Conservation (phyloP, 2,888 invertebrate species). For the Shargacucullia verbasci region DNA sequence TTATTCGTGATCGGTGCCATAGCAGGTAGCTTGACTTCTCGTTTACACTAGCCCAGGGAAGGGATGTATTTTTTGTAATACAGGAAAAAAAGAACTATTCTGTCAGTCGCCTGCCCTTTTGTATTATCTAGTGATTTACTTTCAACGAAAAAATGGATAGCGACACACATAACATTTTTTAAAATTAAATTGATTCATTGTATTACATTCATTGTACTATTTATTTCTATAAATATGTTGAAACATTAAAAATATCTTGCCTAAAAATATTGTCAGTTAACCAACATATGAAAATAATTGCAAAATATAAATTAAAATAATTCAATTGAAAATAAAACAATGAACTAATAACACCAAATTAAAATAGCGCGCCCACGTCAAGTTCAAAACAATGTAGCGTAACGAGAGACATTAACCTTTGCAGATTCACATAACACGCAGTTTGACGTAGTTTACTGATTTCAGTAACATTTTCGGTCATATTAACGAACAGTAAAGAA, state of each 20-base stretch:
- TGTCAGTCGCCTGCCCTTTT: conserved; percentile 44
- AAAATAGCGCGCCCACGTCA: conserved; percentile 35
- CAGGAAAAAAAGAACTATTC: conserved; percentile 26
- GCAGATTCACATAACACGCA: no score
- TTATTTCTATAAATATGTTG: no score
- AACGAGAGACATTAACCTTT: conserved; percentile 17
- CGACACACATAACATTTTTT: conserved; percentile 14
- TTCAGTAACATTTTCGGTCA: no score
- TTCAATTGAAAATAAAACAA: conserved; percentile 27
- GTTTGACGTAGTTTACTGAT: conserved; percentile 25
- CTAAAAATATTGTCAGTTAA: no score
- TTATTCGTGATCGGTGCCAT: conserved; percentile 38
- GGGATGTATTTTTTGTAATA: conserved; percentile 38
- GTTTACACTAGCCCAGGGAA: conserved; percentile 41
- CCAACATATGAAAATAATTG: no score
- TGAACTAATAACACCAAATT: conserved; percentile 22
- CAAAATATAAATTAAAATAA: conserved; percentile 15
- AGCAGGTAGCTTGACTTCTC: conserved; percentile 56
- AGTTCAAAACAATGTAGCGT: conserved; percentile 33
- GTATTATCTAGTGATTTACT: conserved; percentile 42
- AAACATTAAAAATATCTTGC: no score
- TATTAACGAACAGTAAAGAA: no score
- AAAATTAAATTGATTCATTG: background rate
- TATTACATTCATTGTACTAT: no score
- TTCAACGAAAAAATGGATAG: conserved; percentile 26